Evolutionary conservation across 2,888 invertebrate genomes (phyloP).

Genomic region (Cybosia mesomella): DNA sequence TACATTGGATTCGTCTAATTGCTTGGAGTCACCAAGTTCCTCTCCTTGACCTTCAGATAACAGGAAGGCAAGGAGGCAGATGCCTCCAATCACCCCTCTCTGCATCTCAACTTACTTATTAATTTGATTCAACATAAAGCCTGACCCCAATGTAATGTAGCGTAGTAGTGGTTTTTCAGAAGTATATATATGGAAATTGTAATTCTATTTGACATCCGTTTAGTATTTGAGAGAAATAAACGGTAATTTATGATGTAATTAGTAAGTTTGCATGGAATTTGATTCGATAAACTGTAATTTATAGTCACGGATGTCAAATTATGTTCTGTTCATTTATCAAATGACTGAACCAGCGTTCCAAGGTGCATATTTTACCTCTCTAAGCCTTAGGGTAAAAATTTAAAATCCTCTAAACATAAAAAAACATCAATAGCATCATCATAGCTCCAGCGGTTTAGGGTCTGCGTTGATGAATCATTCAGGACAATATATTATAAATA

Average conservation of each 20-base stretch:
- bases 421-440: too few relatives aligned
- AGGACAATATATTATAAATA: too few relatives aligned
- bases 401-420: not conserved
- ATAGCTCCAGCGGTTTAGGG: too few relatives aligned
- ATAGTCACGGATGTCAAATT: conserved; percentile 17
- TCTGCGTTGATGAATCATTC: too few relatives aligned
- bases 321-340: not conserved
- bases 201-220: conserved; percentile 40
- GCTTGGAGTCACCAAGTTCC: conserved; percentile 29
- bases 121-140: conserved; percentile 16
- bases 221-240: conserved; percentile 26
- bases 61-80: conserved; percentile 53
- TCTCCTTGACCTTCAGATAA: conserved; percentile 43
- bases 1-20: conserved; percentile 20
- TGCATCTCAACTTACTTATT: conserved; percentile 44
- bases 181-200: conserved; percentile 38
- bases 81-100: conserved; percentile 44
- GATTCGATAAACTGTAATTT: conserved; percentile 40
- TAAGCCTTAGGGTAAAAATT: not conserved
- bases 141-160: conserved; percentile 13
- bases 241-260: conserved; percentile 47
- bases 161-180: not conserved
- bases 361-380: not conserved
- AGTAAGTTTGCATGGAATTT: conserved; percentile 25
- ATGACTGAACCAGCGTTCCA: not conserved